Evolutionary conservation across 2,113 vertebrate genomes (phyloP), one percentile per base, ranked within the genome.

Genomic region (Psilopsiagon aurifrons): DNA sequence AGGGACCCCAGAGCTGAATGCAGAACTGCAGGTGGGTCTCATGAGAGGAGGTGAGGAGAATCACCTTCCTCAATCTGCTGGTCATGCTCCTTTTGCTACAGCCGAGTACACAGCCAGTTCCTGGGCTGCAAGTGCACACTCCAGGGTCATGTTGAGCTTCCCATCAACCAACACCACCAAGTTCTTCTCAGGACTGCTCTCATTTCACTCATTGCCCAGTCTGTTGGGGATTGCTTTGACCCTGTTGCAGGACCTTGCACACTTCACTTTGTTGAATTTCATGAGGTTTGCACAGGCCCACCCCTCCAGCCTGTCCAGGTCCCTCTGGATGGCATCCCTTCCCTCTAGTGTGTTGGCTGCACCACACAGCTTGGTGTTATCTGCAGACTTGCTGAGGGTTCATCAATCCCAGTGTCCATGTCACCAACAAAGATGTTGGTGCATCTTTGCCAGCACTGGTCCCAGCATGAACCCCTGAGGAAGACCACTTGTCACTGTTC

Each of bases 41-140:
- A 14, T 1, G 4, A 69, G 35, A 55, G 35, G 9, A 3, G 4
- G 51, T 13, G 12, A 27, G 4, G 2, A 82, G n/a, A 69, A 64
- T 49, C 16, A 13, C 11, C 5, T 35, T 19, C 11, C 11, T 60
- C 1, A 2, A 13, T 57, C 57, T 68, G 17, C n/a, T 64, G 24
- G n/a, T 20, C 19, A 5, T 0, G 0, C 20, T 74, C 19, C 33
- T 82, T 86, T 86, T 49, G n/a, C 33, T 64, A 37, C 27, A 82
- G 8, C 17, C 29, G 6, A 51, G 14, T 7, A 16, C 2, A 6
- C 0, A 0, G 2, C 1, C 52, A 57, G 15, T 47, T 51, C 57
- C 33, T 18, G 37, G 17, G 14, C 68, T 73, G 9, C 5, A 2
- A 29, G 22, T 6, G 3, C 22, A 43, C 10, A 8, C 12, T 44